Conservation (phyloP, 2,888 invertebrate species). For the Trachelus troglodyta region DNA sequence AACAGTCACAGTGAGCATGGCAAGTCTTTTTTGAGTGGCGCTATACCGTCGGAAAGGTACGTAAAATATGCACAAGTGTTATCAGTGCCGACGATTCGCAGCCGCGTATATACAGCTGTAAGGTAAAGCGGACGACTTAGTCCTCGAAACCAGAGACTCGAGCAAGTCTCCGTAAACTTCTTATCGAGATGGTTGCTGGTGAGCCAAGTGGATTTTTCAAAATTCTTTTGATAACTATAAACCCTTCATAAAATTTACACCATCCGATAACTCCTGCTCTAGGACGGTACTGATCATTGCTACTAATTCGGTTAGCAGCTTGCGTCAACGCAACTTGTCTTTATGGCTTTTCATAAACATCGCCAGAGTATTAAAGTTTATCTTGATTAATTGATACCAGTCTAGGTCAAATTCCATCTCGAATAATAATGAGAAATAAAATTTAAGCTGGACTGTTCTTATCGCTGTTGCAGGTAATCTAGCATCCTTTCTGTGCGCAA, state of each 20-base stretch:
- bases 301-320: not conserved
- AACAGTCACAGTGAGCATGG: not conserved
- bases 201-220: not conserved
- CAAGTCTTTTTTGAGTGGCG: not conserved
- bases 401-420: not conserved
- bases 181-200: constrained; percentile 10
- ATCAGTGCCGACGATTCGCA: constrained; percentile 37
- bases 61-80: constrained; percentile 43
- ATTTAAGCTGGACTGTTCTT: not conserved
- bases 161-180: constrained; percentile 20
- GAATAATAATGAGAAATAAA: not conserved
- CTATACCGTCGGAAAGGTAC: not conserved
- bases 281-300: not conserved
- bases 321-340: not conserved
- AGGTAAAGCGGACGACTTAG: constrained; percentile 36
- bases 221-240: not conserved
- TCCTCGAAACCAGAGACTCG: constrained; percentile 24
- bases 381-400: constrained; percentile 26
- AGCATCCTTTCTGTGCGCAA: not conserved
- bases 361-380: constrained; percentile 30
- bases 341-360: not conserved
- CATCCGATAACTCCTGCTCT: not conserved
- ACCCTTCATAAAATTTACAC: not conserved
- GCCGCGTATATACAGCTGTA: constrained; percentile 37
- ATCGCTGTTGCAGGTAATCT: not conserved